Evolutionary conservation across 2,797 vertebrate species (phyloP).

Genomic region (Pampus argenteus): DNA sequence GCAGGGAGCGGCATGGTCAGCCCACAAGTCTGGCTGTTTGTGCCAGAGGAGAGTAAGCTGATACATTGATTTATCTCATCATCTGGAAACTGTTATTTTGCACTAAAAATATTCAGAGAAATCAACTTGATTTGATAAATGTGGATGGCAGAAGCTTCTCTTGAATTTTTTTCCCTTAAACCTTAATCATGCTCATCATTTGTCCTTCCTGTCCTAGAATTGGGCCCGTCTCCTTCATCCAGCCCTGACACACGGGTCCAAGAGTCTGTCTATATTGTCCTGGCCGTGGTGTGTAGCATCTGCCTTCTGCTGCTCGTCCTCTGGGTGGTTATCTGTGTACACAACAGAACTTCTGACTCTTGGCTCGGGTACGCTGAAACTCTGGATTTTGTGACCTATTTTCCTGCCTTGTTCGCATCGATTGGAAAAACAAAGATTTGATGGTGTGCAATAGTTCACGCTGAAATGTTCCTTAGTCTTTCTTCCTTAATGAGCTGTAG

Average conservation of each 20-base stretch:
- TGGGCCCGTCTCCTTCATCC: conserved; percentile 83
- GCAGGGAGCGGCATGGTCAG: conserved; percentile 92
- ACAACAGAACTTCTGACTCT: conserved; percentile 82
- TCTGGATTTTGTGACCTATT: neutral
- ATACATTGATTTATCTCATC: conserved; percentile 51
- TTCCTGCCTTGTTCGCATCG: neutral
- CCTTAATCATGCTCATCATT: neutral
- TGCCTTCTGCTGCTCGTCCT: conserved; percentile 85
- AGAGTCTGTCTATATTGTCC: conserved; percentile 80
- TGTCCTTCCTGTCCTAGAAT: conserved; percentile 62
- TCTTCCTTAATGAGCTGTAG: conserved; percentile 3
- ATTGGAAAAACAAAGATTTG: conserved; percentile 8
- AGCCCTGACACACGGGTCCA: conserved; percentile 80
- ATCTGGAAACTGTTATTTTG: conserved; percentile 17
- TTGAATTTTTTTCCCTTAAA: neutral
- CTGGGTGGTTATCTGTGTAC: conserved; percentile 83
- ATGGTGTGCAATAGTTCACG: neutral
- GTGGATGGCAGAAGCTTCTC: no score
- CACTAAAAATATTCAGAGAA: neutral
- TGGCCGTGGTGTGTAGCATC: conserved; percentile 87
- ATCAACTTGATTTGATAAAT: neutral
- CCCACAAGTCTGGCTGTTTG: conserved; percentile 79
- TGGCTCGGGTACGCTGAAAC: conserved; percentile 86
- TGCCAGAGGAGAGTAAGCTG: conserved; percentile 87
- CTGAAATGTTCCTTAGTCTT: conserved; percentile 20